These are phyloP conservation scores for Lepidonotus clava DNA, from an alignment of 2,888 invertebrate species.

Conservation along the genomic window DNA sequence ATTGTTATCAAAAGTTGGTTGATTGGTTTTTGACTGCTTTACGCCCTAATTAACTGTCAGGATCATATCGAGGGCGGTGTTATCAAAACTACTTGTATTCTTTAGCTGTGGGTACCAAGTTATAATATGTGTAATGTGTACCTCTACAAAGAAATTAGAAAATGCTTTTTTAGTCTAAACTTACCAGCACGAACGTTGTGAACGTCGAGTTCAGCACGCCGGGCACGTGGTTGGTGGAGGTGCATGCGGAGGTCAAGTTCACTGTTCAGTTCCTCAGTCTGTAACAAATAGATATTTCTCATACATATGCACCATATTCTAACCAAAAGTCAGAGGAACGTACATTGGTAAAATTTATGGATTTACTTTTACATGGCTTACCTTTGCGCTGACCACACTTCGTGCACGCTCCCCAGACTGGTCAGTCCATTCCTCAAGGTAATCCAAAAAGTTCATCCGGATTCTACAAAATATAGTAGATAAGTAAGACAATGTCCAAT, in stretches of 20 bases:
- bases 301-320: neutral
- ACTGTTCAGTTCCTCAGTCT: conserved; percentile 79
- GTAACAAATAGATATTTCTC: neutral
- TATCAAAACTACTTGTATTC: no score
- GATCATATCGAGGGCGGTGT: no score
- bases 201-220: conserved; percentile 78
- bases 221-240: conserved; percentile 78
- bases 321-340: neutral
- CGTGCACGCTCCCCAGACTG: conserved; percentile 74
- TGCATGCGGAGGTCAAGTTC: conserved; percentile 79
- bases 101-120: no score
- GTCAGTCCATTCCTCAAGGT: conserved; percentile 77
- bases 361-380: conserved; percentile 61
- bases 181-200: conserved; percentile 80
- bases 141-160: no score
- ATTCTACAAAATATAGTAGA: conserved; percentile 72
- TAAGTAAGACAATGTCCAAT: no score
- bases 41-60: no score
- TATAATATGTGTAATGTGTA: no score
- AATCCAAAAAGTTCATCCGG: conserved; percentile 78
- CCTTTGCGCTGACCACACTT: conserved; percentile 79
- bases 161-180: neutral
- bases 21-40: no score
- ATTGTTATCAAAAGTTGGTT: no score
- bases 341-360: neutral